Evolutionary conservation across 2,113 vertebrate genomes (phyloP).

Genomic region (Myiagra hebetior): DNA sequence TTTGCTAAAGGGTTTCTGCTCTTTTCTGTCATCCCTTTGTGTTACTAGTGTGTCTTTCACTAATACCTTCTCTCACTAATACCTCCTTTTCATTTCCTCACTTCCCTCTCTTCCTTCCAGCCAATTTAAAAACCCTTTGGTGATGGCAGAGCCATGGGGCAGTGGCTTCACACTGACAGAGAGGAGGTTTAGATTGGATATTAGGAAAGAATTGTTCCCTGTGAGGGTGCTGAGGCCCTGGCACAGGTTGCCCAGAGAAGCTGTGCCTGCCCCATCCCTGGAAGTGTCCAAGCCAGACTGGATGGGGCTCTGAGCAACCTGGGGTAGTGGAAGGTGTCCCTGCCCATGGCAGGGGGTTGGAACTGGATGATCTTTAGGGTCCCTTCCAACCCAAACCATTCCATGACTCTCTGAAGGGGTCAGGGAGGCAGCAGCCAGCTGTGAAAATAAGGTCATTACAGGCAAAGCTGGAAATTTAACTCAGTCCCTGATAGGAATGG

Average conservation of each 20-base stretch:
- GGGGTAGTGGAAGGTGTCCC: neutral
- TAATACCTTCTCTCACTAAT: neutral
- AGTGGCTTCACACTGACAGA: neutral
- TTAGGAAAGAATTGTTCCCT: rapidly evolving
- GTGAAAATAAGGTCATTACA: neutral
- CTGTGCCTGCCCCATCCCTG: neutral
- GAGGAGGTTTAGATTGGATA: neutral
- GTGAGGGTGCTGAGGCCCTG: neutral
- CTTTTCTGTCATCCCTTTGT: neutral
- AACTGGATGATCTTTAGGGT: neutral
- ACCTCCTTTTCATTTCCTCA: neutral
- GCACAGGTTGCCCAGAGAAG: neutral
- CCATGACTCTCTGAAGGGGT: neutral
- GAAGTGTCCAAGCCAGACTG: rapidly evolving
- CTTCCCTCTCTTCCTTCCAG: neutral
- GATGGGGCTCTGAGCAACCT: neutral
- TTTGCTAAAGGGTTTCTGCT: neutral
- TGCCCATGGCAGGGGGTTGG: neutral
- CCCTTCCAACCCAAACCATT: neutral
- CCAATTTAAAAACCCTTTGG: neutral
- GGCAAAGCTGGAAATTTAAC: neutral
- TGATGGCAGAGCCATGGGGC: neutral
- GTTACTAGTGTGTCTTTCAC: neutral
- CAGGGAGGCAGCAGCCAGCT: neutral
- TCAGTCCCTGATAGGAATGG: neutral